Base-by-base conservation (phyloP, 2,113 vertebrate species). In the Cygnus buccinator region DNA sequence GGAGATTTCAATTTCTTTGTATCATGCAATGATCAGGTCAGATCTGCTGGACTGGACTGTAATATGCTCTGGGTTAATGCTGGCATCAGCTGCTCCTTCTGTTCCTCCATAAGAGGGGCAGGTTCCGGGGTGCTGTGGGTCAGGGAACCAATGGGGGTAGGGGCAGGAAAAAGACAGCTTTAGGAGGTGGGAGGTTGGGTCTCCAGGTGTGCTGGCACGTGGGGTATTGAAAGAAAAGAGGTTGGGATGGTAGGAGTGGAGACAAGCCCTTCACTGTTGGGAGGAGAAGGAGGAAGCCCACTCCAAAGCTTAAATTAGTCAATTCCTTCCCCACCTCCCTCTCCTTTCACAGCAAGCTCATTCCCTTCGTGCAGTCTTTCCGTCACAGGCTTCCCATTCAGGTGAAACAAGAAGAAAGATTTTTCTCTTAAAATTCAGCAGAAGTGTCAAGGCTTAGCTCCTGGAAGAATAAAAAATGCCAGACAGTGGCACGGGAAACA, bases 361-460 rank as follows among this genome's bases (percentile, higher is more conserved):
- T 87, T 96, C 58, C 48, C 11, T 88, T 95, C 52, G 67, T 68
- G 18, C 18, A 84, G 66, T 7, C 43, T 73, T 96, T 83, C 79
- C 89, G 57, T 87, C 85, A 90, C 85, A 81, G 79, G 5, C 33
- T 89, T 87, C 62, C 62, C 6, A 9, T 71, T 93, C 90, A 96
- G 92, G 80, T 92, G 73, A 94, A 95, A 84, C 35, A 84, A 75
- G 52, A 81, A 68, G 71, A 86, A 94, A 88, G 43, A 79, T 89
- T 90, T 94, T 93, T 79, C 46, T 93, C 58, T 96, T 87, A 93
- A 94, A 89, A 95, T 95, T 93, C 83, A 72, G 35, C 31, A 75
- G 61, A 94, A 79, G 70, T 87, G 83, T 88, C 92, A 95, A 89
- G 77, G 31, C 73, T 93, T 89, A 94, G 22, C 65, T 95, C 44